Base-by-base conservation (phyloP, 2,113 vertebrate genomes). In the Hydrochoerus hydrochaeris region DNA sequence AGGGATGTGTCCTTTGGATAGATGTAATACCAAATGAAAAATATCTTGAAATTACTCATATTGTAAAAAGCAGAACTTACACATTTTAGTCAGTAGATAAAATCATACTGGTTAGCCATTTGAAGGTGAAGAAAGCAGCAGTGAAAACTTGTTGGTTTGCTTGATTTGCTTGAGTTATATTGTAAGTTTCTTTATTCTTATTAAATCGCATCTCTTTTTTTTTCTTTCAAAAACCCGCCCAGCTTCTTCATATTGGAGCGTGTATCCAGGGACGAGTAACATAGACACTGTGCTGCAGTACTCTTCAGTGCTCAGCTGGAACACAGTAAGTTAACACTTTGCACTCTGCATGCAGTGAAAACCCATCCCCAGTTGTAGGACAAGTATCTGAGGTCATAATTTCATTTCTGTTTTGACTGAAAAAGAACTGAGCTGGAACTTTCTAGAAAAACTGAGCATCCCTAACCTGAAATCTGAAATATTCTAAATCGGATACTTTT, bases 241-340 rank as follows among this genome's bases (percentile, higher is more conserved):
- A 99, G 99, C 99, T 63, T 99, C 99, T 88, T 95, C 99, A 57
- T 99, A 99, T 97, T 99, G 99, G 98, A 99, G 98, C 93, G 98
- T 99, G 73, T 99, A 99, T 93, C 95, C 99, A 88, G 99, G 99
- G 96, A 97, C 98, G 90, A 98, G 98, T 81, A 98, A 98, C 87
- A 94, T 99, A 97, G 99, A 99, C 97, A 99, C 98, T 96, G 97
- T 99, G 81, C 97, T 99, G 97, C 99, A 99, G 1, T 99, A 99
- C 96, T 99, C 99, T 0, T 99, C 99, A 62, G 97, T 99, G 93
- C 98, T 98, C 88, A 96, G 98, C 97, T 98, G 99, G 99, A 97
- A 98, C 98, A 97, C 98, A 99, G 99, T 99, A 99, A 99, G 98
- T 97, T 94, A 96, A 88, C 38, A 90, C n/a, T 65, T 84, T 73